These are phyloP conservation scores for Palythoa grandis DNA, from an alignment of 92 coral and sea anemone genomes.

Conservation along the genomic window DNA sequence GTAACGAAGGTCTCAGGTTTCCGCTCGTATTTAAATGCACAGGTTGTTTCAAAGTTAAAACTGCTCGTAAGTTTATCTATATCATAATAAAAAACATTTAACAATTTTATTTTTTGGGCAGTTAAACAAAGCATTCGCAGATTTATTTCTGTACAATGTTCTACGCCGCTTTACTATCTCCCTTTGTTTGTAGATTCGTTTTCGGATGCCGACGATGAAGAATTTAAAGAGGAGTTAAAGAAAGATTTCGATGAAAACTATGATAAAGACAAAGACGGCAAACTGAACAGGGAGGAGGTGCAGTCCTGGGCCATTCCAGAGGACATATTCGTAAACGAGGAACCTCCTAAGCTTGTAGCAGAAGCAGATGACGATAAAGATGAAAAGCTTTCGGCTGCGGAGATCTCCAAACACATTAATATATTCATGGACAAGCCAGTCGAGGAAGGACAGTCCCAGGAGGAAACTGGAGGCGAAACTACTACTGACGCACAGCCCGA, in stretches of 20 bases:
- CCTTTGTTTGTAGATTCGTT: slow-evolving; percentile 59
- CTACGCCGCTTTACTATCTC: neutral
- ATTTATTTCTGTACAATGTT: neutral
- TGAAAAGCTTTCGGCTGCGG: slow-evolving; percentile 83
- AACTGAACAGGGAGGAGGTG: slow-evolving; percentile 72
- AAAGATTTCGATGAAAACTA: slow-evolving; percentile 75
- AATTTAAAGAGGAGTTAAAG: slow-evolving; percentile 76
- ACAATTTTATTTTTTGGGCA: too few relatives aligned
- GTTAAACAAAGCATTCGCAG: too few relatives aligned
- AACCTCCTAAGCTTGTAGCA: slow-evolving; percentile 79
- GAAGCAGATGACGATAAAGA: slow-evolving; percentile 89
- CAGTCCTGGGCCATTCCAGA: slow-evolving; percentile 85
- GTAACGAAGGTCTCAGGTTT: too few relatives aligned
- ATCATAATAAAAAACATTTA: too few relatives aligned
- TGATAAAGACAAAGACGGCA: slow-evolving; percentile 81
- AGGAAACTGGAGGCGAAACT: neutral
- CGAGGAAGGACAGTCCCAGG: slow-evolving; percentile 17
- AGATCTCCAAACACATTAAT: slow-evolving; percentile 69
- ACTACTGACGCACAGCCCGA: neutral
- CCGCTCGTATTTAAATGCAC: too few relatives aligned
- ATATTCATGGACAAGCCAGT: slow-evolving; percentile 76
- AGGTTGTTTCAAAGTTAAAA: too few relatives aligned
- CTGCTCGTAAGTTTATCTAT: too few relatives aligned
- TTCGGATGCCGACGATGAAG: slow-evolving; percentile 77
- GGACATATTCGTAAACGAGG: slow-evolving; percentile 79